Percentiles rank a stretch among this genome's conserved stretches.
Evolutionary conservation across 2,797 vertebrate genomes (phyloP).

Genomic region (Phrynocephalus forsythii): DNA sequence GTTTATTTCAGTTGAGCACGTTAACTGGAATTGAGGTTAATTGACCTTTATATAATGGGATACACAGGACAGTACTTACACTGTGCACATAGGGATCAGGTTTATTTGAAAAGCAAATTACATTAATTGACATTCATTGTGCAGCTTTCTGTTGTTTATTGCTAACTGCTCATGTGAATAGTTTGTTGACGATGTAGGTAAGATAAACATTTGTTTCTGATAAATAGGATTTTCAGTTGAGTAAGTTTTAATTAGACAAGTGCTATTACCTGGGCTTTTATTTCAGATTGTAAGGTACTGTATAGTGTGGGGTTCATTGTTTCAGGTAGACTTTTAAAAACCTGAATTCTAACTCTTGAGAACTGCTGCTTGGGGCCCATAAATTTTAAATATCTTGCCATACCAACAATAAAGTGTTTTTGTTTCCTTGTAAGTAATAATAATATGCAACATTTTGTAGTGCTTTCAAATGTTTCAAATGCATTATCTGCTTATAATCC

Average conservation of each 20-base stretch:
- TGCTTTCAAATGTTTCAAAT: neutral
- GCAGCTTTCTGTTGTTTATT: constrained; percentile 76
- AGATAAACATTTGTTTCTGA: constrained; percentile 79
- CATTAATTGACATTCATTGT: constrained; percentile 79
- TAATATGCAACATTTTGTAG: neutral
- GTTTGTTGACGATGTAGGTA: constrained; percentile 75
- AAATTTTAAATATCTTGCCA: constrained; percentile 46
- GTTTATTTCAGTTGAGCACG: constrained; percentile 69
- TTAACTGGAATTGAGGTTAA: constrained; percentile 68
- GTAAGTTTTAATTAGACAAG: constrained; percentile 80
- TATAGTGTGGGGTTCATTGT: constrained; percentile 62
- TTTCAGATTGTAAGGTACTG: constrained; percentile 64
- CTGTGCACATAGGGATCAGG: constrained; percentile 62
- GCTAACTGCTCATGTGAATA: constrained; percentile 77
- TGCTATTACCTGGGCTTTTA: constrained; percentile 54
- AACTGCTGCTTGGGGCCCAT: constrained; percentile 56
- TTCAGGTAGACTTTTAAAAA: constrained; percentile 58
- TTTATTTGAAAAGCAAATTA: constrained; percentile 76
- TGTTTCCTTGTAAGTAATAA: neutral
- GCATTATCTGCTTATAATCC: neutral
- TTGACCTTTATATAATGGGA: constrained; percentile 70
- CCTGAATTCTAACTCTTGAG: constrained; percentile 43
- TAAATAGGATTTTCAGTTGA: constrained; percentile 79
- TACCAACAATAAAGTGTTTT: constrained; percentile 38
- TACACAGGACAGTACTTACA: constrained; percentile 69